These are phyloP conservation scores for Melinaea marsaeus DNA, from an alignment of 2,888 invertebrate genomes.

Conservation along the genomic window DNA sequence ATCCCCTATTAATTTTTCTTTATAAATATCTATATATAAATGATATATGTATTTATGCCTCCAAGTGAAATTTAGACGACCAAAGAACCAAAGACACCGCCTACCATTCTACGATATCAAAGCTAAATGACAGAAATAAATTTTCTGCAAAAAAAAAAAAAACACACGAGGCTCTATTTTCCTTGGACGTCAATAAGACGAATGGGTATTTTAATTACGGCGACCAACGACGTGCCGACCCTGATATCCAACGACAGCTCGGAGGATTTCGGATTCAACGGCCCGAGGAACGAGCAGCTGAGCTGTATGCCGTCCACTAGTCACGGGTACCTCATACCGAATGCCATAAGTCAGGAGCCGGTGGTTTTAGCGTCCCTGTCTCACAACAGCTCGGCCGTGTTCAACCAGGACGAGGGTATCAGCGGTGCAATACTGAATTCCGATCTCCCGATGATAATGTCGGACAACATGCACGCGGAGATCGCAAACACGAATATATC, in stretches of 20 bases:
- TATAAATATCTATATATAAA: too few species aligned
- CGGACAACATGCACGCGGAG: conserved; percentile 64
- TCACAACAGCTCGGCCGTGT: conserved; percentile 68
- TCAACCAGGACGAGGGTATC: conserved; percentile 62
- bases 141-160: too few species aligned
- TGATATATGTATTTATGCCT: too few species aligned
- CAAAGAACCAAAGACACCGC: too few species aligned
- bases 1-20: too few species aligned
- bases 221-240: conserved; percentile 66
- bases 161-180: too few species aligned
- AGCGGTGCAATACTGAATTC: conserved; percentile 50
- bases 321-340: conserved; percentile 81
- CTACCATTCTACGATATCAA: too few species aligned
- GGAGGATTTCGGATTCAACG: conserved; percentile 47
- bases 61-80: too few species aligned
- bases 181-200: too few species aligned
- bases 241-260: conserved; percentile 55
- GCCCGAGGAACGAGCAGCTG: conserved; percentile 62
- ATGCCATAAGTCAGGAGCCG: conserved; percentile 78
- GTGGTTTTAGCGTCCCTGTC: conserved; percentile 74
- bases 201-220: too few species aligned
- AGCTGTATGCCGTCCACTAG: conserved; percentile 79
- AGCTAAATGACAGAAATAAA: too few species aligned
- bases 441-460: conserved; percentile 62
- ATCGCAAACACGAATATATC: conserved; percentile 76